These are phyloP conservation scores for Argentina silus DNA, from an alignment of 2,797 vertebrate species.

Conservation along the genomic window DNA sequence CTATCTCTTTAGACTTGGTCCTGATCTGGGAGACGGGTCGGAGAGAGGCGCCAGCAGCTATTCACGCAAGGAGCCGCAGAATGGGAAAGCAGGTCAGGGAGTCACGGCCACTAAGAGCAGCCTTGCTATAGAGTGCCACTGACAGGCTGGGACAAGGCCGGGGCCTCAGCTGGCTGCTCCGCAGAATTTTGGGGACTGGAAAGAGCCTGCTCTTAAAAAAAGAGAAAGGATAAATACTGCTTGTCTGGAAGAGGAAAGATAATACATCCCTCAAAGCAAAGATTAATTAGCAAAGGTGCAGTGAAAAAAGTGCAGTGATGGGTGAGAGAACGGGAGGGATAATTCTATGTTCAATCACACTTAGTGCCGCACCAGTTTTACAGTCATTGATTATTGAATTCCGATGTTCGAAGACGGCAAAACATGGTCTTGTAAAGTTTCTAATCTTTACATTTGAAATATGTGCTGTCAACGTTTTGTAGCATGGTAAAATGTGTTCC, in stretches of 20 bases:
- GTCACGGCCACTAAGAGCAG: conserved; percentile 78
- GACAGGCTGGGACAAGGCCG: conserved; percentile 73
- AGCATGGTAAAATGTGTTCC: conserved; percentile 15
- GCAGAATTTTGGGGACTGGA: conserved; percentile 50
- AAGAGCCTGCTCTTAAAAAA: conserved; percentile 46
- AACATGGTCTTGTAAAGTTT: not conserved
- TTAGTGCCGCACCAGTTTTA: not conserved
- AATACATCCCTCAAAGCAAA: not conserved
- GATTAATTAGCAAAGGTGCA: not conserved
- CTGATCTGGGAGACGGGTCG: conserved; percentile 73
- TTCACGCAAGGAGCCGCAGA: conserved; percentile 61
- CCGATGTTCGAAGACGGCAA: not conserved
- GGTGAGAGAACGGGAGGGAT: not conserved
- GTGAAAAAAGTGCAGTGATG: not conserved
- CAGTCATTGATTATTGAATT: conserved; percentile 1
- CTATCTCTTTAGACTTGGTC: conserved; percentile 63
- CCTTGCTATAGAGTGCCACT: conserved; percentile 74
- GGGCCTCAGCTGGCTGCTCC: conserved; percentile 64
- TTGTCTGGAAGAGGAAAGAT: conserved; percentile 28
- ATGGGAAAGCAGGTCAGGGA: conserved; percentile 75
- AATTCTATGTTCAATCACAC: not conserved
- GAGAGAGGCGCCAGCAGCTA: conserved; percentile 76
- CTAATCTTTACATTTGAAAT: conserved; percentile 1
- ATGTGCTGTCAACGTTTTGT: conserved; percentile 14
- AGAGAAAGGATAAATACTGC: conserved; percentile 43